These are phyloP conservation scores for Drosophila macrospina DNA, from an alignment of 2,888 invertebrate genomes.

Conservation along the genomic window DNA sequence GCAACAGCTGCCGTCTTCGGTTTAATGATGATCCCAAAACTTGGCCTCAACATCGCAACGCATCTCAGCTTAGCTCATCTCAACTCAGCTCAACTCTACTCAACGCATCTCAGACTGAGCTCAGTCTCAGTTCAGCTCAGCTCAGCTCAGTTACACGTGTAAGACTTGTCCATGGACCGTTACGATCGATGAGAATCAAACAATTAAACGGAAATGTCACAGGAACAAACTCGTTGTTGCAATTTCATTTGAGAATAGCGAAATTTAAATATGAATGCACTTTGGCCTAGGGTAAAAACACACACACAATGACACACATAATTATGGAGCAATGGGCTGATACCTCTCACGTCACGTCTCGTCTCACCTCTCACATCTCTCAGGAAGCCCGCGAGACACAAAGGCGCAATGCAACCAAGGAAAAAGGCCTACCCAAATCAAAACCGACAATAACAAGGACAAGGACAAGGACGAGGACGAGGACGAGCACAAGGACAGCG, in stretches of 20 bases:
- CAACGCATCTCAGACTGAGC: not conserved
- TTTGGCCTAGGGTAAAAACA: slow-evolving; percentile 31
- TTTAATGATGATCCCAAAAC: slow-evolving; percentile 23
- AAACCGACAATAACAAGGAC: slow-evolving; percentile 53
- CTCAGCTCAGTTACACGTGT: slow-evolving; percentile 32
- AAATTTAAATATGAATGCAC: slow-evolving; percentile 70
- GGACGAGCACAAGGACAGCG: not conserved
- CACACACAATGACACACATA: slow-evolving; percentile 20
- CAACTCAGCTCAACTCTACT: not conserved
- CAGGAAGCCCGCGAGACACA: slow-evolving; percentile 66
- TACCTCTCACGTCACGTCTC: slow-evolving; percentile 8
- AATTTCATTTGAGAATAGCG: slow-evolving; percentile 22
- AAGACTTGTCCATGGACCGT: slow-evolving; percentile 24
- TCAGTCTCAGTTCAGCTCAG: slow-evolving; percentile 12
- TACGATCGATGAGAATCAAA: slow-evolving; percentile 34
- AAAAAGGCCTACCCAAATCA: slow-evolving; percentile 75
- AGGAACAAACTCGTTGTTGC: slow-evolving; percentile 58
- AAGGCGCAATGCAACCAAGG: slow-evolving; percentile 55
- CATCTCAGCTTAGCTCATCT: slow-evolving; percentile 2
- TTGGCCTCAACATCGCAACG: not conserved
- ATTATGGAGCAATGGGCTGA: slow-evolving; percentile 49
- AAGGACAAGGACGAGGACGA: slow-evolving; percentile 41
- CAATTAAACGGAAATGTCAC: slow-evolving; percentile 76
- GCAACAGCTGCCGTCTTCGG: slow-evolving; percentile 52
- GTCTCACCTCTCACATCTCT: slow-evolving; percentile 12